These are phyloP conservation scores for Euproctis similis DNA, from an alignment of 2,888 invertebrate genomes.

Conservation along the genomic window DNA sequence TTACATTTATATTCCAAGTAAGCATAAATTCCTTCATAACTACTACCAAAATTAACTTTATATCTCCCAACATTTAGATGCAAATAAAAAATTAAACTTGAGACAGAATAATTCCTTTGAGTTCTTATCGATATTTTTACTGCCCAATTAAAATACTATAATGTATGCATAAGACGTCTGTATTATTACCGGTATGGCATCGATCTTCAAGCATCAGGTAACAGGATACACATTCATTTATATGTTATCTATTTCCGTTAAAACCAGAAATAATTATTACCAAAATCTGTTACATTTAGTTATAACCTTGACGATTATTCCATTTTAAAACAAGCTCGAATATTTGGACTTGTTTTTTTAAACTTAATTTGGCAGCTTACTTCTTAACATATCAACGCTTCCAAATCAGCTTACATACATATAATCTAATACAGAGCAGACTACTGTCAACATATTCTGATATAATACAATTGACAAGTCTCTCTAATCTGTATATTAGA, in stretches of 20 bases:
- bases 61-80: too few relatives aligned
- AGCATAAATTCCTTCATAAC: too few relatives aligned
- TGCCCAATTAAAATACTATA: conserved; percentile 1
- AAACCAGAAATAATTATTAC: conserved; percentile 21
- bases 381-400: conserved; percentile 9
- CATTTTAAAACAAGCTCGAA: too few relatives aligned
- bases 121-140: background rate
- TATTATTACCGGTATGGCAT: conserved; percentile 7
- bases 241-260: conserved; percentile 23
- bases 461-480: too few relatives aligned
- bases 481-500: background rate
- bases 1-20: too few relatives aligned
- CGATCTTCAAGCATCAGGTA: conserved; percentile 11
- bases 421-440: conserved; percentile 1
- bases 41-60: too few relatives aligned
- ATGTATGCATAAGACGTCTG: conserved; percentile 2
- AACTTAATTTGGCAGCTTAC: conserved; percentile 8
- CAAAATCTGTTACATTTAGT: conserved; percentile 12
- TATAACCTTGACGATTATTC: conserved; percentile 16
- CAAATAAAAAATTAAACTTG: background rate
- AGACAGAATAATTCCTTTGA: background rate
- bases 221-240: conserved; percentile 19
- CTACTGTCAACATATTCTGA: conserved; percentile 6
- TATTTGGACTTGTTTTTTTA: conserved; percentile 9
- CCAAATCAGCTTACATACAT: conserved; percentile 16